Evolutionary conservation across 1,140 invertebrate genomes (phyloP).

Genomic region (Orchestia grillus): DNA sequence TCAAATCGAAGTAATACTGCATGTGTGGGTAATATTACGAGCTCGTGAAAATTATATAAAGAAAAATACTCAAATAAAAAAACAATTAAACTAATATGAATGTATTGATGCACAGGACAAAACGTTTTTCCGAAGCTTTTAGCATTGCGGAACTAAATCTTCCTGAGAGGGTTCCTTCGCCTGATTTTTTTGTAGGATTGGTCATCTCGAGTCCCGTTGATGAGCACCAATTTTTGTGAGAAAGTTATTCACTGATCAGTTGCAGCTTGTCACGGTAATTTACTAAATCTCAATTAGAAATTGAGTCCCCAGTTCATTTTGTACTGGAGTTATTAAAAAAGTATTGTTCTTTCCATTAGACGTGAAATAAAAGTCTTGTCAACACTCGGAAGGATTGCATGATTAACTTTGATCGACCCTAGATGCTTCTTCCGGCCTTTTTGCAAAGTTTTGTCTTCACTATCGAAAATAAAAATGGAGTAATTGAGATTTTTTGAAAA

Average conservation of each 20-base stretch:
- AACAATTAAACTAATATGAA: not conserved
- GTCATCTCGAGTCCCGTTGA: too few relatives aligned
- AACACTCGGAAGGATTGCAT: not conserved
- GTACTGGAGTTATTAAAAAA: not conserved
- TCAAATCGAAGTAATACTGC: too few relatives aligned
- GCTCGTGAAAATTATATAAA: too few relatives aligned
- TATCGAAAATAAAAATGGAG: too few relatives aligned
- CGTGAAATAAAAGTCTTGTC: not conserved
- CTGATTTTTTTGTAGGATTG: not conserved
- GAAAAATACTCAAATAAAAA: too few relatives aligned
- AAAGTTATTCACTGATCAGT: not conserved
- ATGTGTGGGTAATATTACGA: too few relatives aligned
- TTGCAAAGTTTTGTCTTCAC: not conserved
- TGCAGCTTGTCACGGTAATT: not conserved
- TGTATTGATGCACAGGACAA: not conserved
- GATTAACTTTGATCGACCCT: not conserved
- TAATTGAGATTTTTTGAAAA: too few relatives aligned
- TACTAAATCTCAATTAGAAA: not conserved
- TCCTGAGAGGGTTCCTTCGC: not conserved
- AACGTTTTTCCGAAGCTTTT: not conserved
- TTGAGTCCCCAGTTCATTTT: too few relatives aligned
- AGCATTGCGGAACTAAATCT: not conserved
- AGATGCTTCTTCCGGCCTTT: not conserved
- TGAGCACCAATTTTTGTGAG: not conserved
- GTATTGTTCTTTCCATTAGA: not conserved